Evolutionary conservation across 1,140 invertebrate genomes (phyloP).

Genomic region (Megathymus violae): DNA sequence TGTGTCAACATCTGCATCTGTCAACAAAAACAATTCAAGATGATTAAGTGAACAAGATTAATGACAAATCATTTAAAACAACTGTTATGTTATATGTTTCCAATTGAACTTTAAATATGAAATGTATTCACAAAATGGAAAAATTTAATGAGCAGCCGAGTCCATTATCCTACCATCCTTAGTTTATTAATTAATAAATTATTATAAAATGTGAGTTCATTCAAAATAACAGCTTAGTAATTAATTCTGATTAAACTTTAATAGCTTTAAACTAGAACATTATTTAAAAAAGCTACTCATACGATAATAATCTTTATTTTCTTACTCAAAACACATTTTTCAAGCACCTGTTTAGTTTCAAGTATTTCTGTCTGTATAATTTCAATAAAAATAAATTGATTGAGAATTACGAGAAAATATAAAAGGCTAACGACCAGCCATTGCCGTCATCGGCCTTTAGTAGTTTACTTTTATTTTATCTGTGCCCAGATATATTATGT

Average conservation of each 20-base stretch:
- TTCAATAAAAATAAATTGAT: constrained; percentile 26
- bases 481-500: constrained; percentile 16
- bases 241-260: constrained; percentile 5
- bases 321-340: constrained; percentile 9
- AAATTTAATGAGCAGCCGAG: background rate
- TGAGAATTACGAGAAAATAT: constrained; percentile 9
- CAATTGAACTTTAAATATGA: background rate
- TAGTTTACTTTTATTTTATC: constrained; percentile 27
- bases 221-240: background rate
- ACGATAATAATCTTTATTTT: constrained; percentile 16
- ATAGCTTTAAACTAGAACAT: constrained; percentile 1
- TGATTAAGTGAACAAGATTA: background rate
- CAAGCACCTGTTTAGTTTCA: constrained; percentile 15
- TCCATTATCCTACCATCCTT: background rate
- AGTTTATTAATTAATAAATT: constrained; percentile 2
- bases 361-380: constrained; percentile 5
- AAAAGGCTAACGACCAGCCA: constrained; percentile 30
- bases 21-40: background rate
- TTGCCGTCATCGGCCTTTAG: constrained; percentile 6
- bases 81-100: background rate
- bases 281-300: background rate
- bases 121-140: background rate
- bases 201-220: background rate
- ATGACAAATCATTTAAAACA: background rate
- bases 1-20: background rate